These are phyloP conservation scores for Noctua comes DNA, from an alignment of 2,888 invertebrate genomes.

Conservation along the genomic window DNA sequence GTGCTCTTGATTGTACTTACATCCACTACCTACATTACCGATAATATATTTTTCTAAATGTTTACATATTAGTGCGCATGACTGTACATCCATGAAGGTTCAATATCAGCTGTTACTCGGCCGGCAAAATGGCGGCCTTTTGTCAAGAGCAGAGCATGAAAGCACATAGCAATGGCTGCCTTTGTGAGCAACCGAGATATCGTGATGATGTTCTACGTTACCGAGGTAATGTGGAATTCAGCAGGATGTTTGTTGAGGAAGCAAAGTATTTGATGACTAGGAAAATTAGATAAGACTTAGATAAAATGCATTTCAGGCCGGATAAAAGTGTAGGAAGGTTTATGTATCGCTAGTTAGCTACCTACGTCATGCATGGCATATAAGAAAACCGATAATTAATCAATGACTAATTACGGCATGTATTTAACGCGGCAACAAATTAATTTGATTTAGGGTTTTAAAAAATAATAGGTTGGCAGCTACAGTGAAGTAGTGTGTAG, in stretches of 20 bases:
- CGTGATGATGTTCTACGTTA: constrained; percentile 24
- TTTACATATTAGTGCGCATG: neutral
- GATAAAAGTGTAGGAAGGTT: neutral
- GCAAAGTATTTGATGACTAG: neutral
- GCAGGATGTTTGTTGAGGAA: constrained; percentile 11
- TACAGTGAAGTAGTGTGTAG: too few relatives aligned
- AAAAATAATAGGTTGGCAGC: too few relatives aligned
- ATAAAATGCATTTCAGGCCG: neutral
- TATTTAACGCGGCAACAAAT: too few relatives aligned
- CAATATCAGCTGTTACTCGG: constrained; percentile 28
- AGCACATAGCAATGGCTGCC: constrained; percentile 10
- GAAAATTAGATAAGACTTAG: neutral
- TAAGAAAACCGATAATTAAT: too few relatives aligned
- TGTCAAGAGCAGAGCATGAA: constrained; percentile 15
- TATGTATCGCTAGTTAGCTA: too few relatives aligned
- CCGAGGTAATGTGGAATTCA: neutral
- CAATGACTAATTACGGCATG: too few relatives aligned
- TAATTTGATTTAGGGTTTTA: too few relatives aligned
- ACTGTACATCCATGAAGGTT: constrained; percentile 7
- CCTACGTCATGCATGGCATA: too few relatives aligned
- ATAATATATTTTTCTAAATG: neutral
- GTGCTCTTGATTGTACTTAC: neutral
- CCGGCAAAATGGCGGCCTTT: constrained; percentile 22
- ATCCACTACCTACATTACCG: neutral
- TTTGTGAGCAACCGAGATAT: constrained; percentile 37